Evolutionary conservation across 1,140 invertebrate genomes (phyloP).

Genomic region (Antheraea mylitta): DNA sequence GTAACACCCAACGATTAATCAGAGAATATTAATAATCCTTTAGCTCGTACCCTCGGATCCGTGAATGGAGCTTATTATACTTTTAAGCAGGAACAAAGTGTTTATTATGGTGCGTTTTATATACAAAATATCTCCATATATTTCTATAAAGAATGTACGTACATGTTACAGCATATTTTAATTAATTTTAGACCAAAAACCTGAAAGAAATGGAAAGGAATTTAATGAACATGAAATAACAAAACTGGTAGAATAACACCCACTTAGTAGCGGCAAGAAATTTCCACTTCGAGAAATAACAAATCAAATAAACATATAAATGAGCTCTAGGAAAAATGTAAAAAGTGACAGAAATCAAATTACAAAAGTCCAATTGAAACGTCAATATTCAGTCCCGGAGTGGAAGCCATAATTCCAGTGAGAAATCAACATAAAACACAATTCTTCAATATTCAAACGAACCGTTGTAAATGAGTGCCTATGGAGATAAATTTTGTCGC

Average conservation of each 20-base stretch:
- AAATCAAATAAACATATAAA: neutral
- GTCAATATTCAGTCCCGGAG: neutral
- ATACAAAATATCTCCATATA: too few species aligned
- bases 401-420: neutral
- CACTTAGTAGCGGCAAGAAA: neutral
- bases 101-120: too few species aligned
- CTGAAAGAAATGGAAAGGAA: too few species aligned
- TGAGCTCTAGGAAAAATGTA: neutral
- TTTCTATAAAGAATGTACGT: too few species aligned
- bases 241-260: neutral
- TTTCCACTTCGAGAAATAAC: neutral
- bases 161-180: too few species aligned
- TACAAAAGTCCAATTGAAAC: neutral
- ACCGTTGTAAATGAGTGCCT: constrained; percentile 1
- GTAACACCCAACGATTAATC: too few species aligned
- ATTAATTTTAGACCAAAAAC: too few species aligned
- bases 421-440: neutral
- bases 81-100: too few species aligned
- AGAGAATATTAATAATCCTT: too few species aligned
- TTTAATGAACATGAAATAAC: neutral
- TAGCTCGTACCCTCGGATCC: too few species aligned
- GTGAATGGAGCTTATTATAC: too few species aligned
- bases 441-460: neutral
- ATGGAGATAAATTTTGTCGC: neutral
- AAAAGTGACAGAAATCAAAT: neutral